These are phyloP conservation scores for Tachina grossa DNA, from an alignment of 2,888 invertebrate species.

Conservation along the genomic window DNA sequence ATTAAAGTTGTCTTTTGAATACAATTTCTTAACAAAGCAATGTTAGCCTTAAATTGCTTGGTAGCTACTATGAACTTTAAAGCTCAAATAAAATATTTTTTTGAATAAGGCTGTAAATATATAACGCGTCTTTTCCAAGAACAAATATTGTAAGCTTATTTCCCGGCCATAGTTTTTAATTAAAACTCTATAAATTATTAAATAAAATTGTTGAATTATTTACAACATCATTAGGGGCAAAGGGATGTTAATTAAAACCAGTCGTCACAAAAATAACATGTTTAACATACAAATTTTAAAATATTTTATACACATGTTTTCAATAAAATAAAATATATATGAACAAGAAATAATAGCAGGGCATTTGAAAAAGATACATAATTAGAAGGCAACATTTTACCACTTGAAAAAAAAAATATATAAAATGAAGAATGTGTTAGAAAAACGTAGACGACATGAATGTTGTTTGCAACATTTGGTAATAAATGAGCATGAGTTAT, in stretches of 20 bases:
- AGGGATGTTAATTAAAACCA: slow-evolving; percentile 43
- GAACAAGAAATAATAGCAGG: slow-evolving; percentile 22
- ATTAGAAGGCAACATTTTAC: slow-evolving; percentile 16
- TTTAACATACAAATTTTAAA: neutral
- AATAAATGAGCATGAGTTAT: slow-evolving; percentile 65
- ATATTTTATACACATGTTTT: slow-evolving; percentile 46
- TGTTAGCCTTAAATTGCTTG: no score
- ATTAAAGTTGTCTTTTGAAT: no score
- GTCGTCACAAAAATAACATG: slow-evolving; percentile 10
- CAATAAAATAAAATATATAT: slow-evolving; percentile 15
- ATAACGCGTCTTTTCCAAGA: neutral
- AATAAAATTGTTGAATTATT: slow-evolving; percentile 14
- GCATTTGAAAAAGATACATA: slow-evolving; percentile 16
- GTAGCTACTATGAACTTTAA: no score
- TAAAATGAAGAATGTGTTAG: neutral
- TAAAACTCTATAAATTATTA: slow-evolving; percentile 54
- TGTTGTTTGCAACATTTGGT: neutral
- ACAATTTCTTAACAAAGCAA: no score
- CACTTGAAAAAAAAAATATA: neutral
- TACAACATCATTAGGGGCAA: slow-evolving; percentile 13
- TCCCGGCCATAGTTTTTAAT: slow-evolving; percentile 33
- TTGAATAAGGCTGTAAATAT: no score
- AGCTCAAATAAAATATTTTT: no score
- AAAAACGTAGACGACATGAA: slow-evolving; percentile 10
- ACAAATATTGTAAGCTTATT: neutral